These are phyloP conservation scores for Drosophila orosa DNA, from an alignment of 1,140 invertebrate genomes.

Conservation along the genomic window DNA sequence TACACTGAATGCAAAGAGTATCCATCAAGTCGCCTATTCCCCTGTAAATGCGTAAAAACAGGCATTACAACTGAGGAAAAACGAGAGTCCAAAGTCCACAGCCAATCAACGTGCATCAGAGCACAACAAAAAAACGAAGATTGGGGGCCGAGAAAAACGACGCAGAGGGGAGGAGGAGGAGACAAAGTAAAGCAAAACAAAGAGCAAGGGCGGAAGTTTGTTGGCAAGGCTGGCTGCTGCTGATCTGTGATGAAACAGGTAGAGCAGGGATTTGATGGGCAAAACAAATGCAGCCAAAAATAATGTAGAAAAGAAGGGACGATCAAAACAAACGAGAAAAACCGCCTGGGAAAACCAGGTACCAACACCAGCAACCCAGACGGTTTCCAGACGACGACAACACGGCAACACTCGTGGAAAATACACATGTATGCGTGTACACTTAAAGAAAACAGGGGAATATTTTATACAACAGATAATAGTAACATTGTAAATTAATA, in stretches of 20 bases:
- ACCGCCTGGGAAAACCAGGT: slow-evolving; percentile 47
- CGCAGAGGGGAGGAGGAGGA: too few species aligned
- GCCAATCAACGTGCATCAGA: slow-evolving; percentile 35
- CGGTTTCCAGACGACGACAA: slow-evolving; percentile 41
- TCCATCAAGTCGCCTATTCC: neutral
- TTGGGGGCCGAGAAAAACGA: neutral
- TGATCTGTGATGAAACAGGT: slow-evolving; percentile 26
- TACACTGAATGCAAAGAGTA: slow-evolving; percentile 4
- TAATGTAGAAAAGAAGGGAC: slow-evolving; percentile 35
- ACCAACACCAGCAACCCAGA: slow-evolving; percentile 39
- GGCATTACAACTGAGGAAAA: slow-evolving; percentile 41
- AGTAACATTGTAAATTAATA: too few species aligned
- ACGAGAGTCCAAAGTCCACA: slow-evolving; percentile 59
- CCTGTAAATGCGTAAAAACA: slow-evolving; percentile 16
- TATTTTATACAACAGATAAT: neutral
- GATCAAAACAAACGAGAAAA: slow-evolving; percentile 75
- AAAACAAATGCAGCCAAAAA: slow-evolving; percentile 27
- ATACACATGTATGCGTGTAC: slow-evolving; percentile 8
- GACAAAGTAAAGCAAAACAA: slow-evolving; percentile 23
- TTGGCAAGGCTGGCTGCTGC: slow-evolving; percentile 9
- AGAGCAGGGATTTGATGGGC: slow-evolving; percentile 14
- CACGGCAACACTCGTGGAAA: slow-evolving; percentile 23
- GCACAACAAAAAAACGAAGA: slow-evolving; percentile 24
- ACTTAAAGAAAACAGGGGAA: neutral
- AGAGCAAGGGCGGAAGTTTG: slow-evolving; percentile 34